phyloP scores from a whole-genome alignment of 2,888 invertebrate species.

The Drosophila subquinaria region DNA sequence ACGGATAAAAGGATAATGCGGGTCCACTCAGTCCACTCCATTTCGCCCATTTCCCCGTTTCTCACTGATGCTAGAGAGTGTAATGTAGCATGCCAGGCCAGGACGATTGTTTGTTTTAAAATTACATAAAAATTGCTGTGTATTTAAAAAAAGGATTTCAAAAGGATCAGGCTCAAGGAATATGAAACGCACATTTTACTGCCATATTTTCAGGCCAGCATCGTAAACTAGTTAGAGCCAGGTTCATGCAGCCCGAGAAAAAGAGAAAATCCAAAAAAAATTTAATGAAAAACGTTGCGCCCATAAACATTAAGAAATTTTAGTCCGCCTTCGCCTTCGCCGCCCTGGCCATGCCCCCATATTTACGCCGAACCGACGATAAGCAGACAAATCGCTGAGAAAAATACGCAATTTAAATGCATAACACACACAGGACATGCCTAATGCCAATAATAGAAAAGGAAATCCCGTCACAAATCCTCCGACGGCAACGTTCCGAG shows the following conservation, averaged over 20 bases:
- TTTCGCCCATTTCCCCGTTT: not conserved
- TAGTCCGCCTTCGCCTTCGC: slow-evolving; percentile 35
- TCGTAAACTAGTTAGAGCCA: slow-evolving; percentile 80
- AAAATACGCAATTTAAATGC: slow-evolving; percentile 86
- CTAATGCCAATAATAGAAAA: slow-evolving; percentile 86
- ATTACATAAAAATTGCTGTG: slow-evolving; percentile 78
- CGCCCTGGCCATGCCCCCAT: slow-evolving; percentile 26
- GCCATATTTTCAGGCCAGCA: slow-evolving; percentile 68
- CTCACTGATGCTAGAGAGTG: slow-evolving; percentile 39
- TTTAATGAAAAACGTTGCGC: slow-evolving; percentile 82
- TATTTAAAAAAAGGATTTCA: slow-evolving; percentile 65
- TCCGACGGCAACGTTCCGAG: slow-evolving; percentile 67
- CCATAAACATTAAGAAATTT: slow-evolving; percentile 81
- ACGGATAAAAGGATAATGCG: slow-evolving; percentile 83
- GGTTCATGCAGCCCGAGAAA: slow-evolving; percentile 42
- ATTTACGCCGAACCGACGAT: slow-evolving; percentile 67
- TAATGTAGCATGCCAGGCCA: slow-evolving; percentile 65
- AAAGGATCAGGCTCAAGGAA: slow-evolving; percentile 49
- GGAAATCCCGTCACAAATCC: slow-evolving; percentile 86
- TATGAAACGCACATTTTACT: slow-evolving; percentile 75
- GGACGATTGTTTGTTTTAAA: slow-evolving; percentile 74
- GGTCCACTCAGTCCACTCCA: slow-evolving; percentile 47
- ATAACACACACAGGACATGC: slow-evolving; percentile 86
- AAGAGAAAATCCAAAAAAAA: slow-evolving; percentile 48
- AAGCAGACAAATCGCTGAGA: slow-evolving; percentile 85